Percentiles rank a stretch among this genome's conserved stretches.
Evolutionary conservation across 1,140 invertebrate species (phyloP).

Genomic region (Bombyx mori): ASM3026992v2 NC_085111.1:3751001-3751500

Average conservation of each 20-base stretch:
- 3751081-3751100: conserved; percentile 88
- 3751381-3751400: conserved; percentile 55
- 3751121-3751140: conserved; percentile 79
- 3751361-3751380: conserved; percentile 56
- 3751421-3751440: conserved; percentile 20
- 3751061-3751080: conserved; percentile 75
- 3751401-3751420: conserved; percentile 46
- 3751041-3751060: not conserved
- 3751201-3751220: conserved; percentile 80
- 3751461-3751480: conserved; percentile 4
- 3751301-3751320: conserved; percentile 64
- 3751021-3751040: not conserved
- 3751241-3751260: conserved; percentile 24
- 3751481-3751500: conserved; percentile 1
- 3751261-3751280: conserved; percentile 10
- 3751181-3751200: conserved; percentile 78
- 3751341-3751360: conserved; percentile 60
- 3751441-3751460: conserved; percentile 11
- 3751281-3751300: conserved; percentile 11
- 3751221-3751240: conserved; percentile 77
- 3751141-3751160: conserved; percentile 81
- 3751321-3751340: conserved; percentile 69
- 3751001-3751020: conserved; percentile 4
- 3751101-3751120: conserved; percentile 82
- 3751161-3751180: conserved; percentile 81